Evolutionary conservation across 1,140 invertebrate species (phyloP).

Genomic region (Trichonephila clavipes): DNA sequence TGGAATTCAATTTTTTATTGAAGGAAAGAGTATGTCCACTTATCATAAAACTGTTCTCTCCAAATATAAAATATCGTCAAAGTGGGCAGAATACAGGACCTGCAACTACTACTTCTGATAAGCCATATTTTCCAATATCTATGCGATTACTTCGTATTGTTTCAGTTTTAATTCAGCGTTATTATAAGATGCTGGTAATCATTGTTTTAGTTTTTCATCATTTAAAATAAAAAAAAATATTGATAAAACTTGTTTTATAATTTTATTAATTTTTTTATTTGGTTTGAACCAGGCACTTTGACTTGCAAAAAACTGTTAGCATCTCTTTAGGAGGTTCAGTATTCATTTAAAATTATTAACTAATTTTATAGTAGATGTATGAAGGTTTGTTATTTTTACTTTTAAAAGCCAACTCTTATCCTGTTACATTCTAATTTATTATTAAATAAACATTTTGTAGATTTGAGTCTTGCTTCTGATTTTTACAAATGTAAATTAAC

Average conservation of each 20-base stretch:
- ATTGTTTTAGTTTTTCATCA: not conserved
- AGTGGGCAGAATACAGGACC: conserved; percentile 80
- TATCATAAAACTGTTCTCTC: conserved; percentile 98
- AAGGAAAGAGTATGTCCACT: conserved; percentile 98
- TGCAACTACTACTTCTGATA: conserved; percentile 88
- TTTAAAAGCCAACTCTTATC: too few species aligned
- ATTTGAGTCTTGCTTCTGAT: too few species aligned
- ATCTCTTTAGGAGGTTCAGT: too few species aligned
- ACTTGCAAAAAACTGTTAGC: too few species aligned
- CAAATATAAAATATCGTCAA: conserved; percentile 94
- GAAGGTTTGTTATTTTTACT: too few species aligned
- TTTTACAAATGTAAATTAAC: too few species aligned
- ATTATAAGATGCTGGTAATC: conserved; percentile 93
- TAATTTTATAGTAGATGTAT: too few species aligned
- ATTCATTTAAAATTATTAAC: too few species aligned
- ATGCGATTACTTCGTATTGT: conserved; percentile 96
- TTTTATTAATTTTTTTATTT: not conserved
- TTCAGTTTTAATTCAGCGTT: conserved; percentile 94
- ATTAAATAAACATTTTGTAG: too few species aligned
- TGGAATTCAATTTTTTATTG: conserved; percentile 95
- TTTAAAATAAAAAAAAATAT: not conserved
- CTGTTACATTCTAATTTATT: too few species aligned
- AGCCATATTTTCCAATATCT: conserved; percentile 98
- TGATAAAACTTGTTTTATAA: not conserved
- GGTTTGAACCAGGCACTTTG: not conserved